Evolutionary conservation across 2,797 vertebrate species (phyloP).

Genomic region (Toxotes lorentzi): DNA sequence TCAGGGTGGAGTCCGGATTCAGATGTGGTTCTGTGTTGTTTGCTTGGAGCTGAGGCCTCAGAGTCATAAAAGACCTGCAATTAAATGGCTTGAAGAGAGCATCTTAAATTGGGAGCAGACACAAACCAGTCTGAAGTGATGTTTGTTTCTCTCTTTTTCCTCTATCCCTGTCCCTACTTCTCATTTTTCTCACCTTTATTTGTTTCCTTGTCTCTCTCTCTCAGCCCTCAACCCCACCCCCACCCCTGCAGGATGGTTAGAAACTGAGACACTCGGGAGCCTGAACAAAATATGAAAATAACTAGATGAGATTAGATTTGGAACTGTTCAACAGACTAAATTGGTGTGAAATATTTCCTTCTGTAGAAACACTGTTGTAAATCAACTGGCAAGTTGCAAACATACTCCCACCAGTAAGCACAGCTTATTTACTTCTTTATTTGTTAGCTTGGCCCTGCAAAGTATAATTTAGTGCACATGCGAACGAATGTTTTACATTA

Average conservation of each 20-base stretch:
- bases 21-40: constrained; percentile 73
- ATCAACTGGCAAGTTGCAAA: constrained; percentile 58
- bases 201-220: constrained; percentile 15
- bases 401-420: constrained; percentile 38
- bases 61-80: constrained; percentile 72
- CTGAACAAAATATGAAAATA: constrained; percentile 62
- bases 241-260: constrained; percentile 26
- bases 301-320: constrained; percentile 58
- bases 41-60: constrained; percentile 65
- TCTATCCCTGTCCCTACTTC: neutral
- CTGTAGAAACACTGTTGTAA: constrained; percentile 57
- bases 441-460: constrained; percentile 35
- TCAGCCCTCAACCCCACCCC: neutral
- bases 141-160: constrained; percentile 22
- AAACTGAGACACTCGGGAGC: constrained; percentile 48
- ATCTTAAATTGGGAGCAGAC: constrained; percentile 70
- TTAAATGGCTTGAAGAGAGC: constrained; percentile 71
- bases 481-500: constrained; percentile 23
- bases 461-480: constrained; percentile 31
- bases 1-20: constrained; percentile 69
- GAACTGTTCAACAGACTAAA: constrained; percentile 43
- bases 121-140: constrained; percentile 41
- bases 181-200: constrained; percentile 44
- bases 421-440: constrained; percentile 32
- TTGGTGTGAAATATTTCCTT: constrained; percentile 62